Evolutionary conservation across 2,888 invertebrate genomes (phyloP).

Genomic region (Trilocha varians): DNA sequence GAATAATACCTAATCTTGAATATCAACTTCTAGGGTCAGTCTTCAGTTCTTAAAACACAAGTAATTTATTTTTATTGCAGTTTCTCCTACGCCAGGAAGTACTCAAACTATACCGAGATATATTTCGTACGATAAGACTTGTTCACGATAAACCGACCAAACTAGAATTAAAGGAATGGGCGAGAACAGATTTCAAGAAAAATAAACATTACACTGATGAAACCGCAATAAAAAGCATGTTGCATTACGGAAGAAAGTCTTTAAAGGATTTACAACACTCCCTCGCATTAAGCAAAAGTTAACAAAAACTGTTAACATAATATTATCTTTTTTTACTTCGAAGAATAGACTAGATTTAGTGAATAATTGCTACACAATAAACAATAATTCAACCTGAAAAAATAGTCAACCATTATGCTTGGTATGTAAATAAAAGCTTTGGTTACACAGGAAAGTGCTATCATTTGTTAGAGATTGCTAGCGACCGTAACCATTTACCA

Average conservation of each 20-base stretch:
- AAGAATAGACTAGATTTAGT: too few species aligned
- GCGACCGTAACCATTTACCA: too few species aligned
- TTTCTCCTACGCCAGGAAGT: slow-evolving; percentile 87
- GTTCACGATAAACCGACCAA: slow-evolving; percentile 77
- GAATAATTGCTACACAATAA: too few species aligned
- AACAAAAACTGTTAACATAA: slow-evolving; percentile 9
- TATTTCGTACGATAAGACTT: slow-evolving; percentile 77
- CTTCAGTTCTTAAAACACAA: background rate
- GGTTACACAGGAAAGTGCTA: too few species aligned
- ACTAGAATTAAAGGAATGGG: slow-evolving; percentile 81
- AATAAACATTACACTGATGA: slow-evolving; percentile 83
- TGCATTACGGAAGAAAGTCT: slow-evolving; percentile 80
- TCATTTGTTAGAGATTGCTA: too few species aligned
- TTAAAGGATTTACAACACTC: slow-evolving; percentile 78
- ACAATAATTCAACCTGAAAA: too few species aligned
- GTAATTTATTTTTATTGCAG: too few species aligned
- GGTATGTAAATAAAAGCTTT: too few species aligned
- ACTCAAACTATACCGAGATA: slow-evolving; percentile 80
- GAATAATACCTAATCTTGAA: too few species aligned
- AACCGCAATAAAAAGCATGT: slow-evolving; percentile 78
- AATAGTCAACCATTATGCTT: too few species aligned
- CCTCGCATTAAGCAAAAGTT: slow-evolving; percentile 72
- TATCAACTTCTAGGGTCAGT: background rate
- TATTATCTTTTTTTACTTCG: background rate
- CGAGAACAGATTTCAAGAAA: slow-evolving; percentile 79